These are phyloP conservation scores for Nasonovia ribisnigri DNA, from an alignment of 2,888 invertebrate genomes.

Conservation along the genomic window DNA sequence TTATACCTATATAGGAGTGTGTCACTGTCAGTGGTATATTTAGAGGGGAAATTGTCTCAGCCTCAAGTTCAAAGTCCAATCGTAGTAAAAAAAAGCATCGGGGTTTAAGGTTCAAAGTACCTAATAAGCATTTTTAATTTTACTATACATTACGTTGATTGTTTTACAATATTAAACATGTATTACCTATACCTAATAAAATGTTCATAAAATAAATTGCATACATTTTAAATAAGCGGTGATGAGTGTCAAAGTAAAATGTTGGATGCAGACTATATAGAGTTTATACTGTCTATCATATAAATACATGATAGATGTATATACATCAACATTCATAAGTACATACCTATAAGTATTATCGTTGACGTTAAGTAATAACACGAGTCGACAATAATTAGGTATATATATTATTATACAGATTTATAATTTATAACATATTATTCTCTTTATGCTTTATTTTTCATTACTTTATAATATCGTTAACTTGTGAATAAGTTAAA, in stretches of 20 bases:
- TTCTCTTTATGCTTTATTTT: too few species aligned
- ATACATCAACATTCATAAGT: too few species aligned
- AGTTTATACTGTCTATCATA: background rate
- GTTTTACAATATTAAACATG: background rate
- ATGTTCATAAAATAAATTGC: background rate
- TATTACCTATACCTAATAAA: background rate
- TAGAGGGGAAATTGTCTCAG: background rate
- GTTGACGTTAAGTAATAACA: too few species aligned
- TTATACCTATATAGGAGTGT: background rate
- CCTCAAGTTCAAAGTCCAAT: background rate
- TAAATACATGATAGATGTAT: too few species aligned
- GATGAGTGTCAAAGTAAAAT: background rate
- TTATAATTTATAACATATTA: too few species aligned
- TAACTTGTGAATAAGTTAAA: too few species aligned
- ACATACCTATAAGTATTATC: too few species aligned
- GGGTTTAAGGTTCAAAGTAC: background rate
- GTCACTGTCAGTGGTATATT: background rate
- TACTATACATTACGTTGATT: background rate
- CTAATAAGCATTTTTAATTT: background rate
- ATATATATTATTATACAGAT: too few species aligned
- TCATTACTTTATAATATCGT: too few species aligned
- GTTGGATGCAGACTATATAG: background rate
- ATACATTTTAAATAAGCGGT: too few species aligned
- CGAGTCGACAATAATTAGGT: too few species aligned
- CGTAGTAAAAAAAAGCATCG: background rate